A percentile compares a stretch with the other conserved stretches of the same genome.
These are phyloP conservation scores for Philonicus albiceps DNA, from an alignment of 2,888 invertebrate genomes.

Conservation along the genomic window DNA sequence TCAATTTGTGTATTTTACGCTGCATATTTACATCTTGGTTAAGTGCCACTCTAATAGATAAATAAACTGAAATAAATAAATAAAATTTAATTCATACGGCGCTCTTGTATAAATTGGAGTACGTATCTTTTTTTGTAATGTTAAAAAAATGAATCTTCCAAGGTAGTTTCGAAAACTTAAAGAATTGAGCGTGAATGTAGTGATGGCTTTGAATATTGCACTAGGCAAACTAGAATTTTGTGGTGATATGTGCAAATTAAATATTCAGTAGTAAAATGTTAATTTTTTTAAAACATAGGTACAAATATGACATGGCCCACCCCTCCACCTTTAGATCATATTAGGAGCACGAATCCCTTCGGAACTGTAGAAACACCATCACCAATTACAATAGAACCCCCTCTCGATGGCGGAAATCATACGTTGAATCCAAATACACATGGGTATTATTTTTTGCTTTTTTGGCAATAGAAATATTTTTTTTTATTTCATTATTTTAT, in stretches of 20 bases:
- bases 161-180: not conserved
- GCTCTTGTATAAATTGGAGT: too few species aligned
- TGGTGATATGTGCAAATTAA: not conserved
- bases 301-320: conserved; percentile 61
- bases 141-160: not conserved
- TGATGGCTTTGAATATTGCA: not conserved
- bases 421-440: conserved; percentile 62
- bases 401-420: conserved; percentile 56
- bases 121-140: too few species aligned
- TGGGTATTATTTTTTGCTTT: conserved; percentile 54
- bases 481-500: not conserved
- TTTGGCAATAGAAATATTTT: conserved; percentile 1
- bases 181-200: not conserved
- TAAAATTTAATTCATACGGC: too few species aligned
- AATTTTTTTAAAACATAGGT: conserved; percentile 53
- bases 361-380: conserved; percentile 63
- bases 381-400: conserved; percentile 60
- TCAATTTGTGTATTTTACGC: too few species aligned
- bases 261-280: not conserved
- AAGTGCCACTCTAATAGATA: too few species aligned
- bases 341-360: conserved; percentile 59
- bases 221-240: not conserved
- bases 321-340: conserved; percentile 59
- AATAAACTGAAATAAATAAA: too few species aligned
- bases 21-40: too few species aligned